Base-by-base conservation (phyloP, 2,113 vertebrate genomes). In the Corythaixoides concolor region DNA sequence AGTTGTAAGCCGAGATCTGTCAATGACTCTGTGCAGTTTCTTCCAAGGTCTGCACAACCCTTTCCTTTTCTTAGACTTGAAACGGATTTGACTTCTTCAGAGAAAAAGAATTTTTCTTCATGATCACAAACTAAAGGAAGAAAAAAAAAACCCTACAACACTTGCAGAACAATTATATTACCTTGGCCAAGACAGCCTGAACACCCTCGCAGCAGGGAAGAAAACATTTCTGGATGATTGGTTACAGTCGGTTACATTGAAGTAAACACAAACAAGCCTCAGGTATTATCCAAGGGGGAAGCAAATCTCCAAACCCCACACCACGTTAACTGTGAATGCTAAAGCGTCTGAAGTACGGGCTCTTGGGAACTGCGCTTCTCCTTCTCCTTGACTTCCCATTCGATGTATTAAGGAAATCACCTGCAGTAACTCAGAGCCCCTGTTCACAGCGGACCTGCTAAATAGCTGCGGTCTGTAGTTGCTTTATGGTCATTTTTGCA, bases 251-350 rank as follows among this genome's bases (percentile, higher is more conserved):
- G 78, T 88, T 78, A 4, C 2, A 7, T 47, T 78, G 85, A 58
- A 89, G 43, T 43, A 78, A 90, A 86, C 45, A 77, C 62, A 93
- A 93, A 60, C 53, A 86, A 95, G 89, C 79, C 89, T 97, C 95
- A 96, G 93, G 95, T 85, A 94, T 96, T 91, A 49, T 37, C 63
- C 47, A 62, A 80, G 43, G 81, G 89, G 88, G 47, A 73, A 52
- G 39, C 53, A 66, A 72, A 58, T 14, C 88, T 55, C 45, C 89
- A 89, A 77, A 47, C 19, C 90, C 89, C 43, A 11, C 2, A 14
- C 18, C 81, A 74, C 0, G 4, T 39, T 85, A 93, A 93, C 96
- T 97, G 97, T 95, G 97, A 96, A 96, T 11, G 19, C 79, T 90
- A 58, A 39, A 67, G 86, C 82, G 27, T 12, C 79, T 81, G 93